Conservation (phyloP, 1,140 invertebrate genomes). For the Bombus turneri region DNA sequence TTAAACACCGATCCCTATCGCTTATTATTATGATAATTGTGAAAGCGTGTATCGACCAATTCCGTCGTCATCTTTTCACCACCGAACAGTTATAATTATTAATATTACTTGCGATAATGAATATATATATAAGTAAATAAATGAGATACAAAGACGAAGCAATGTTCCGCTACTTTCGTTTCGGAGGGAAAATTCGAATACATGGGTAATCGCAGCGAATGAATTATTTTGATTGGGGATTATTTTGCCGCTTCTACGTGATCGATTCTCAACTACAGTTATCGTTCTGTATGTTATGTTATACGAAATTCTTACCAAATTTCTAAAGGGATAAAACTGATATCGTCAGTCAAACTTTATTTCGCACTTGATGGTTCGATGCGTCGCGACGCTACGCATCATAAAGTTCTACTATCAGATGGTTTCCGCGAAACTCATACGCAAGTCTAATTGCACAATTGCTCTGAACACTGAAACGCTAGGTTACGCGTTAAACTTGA, state of each 20-base stretch:
- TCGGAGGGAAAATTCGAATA: neutral
- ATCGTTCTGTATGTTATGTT: neutral
- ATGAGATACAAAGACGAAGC: too few relatives aligned
- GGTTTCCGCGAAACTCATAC: conserved; percentile 61
- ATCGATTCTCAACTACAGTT: too few relatives aligned
- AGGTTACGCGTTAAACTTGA: conserved; percentile 27
- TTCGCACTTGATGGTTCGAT: conserved; percentile 56
- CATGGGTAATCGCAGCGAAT: neutral
- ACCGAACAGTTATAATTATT: too few relatives aligned
- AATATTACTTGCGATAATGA: too few relatives aligned
- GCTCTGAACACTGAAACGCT: neutral
- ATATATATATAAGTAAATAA: too few relatives aligned
- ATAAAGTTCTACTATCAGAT: conserved; percentile 71
- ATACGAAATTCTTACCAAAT: neutral
- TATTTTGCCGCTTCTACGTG: too few relatives aligned
- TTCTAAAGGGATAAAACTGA: neutral
- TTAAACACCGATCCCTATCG: neutral
- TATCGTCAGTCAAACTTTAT: conserved; percentile 21
- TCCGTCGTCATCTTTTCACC: too few relatives aligned
- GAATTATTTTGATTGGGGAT: too few relatives aligned
- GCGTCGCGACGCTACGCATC: conserved; percentile 74
- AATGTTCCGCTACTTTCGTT: neutral
- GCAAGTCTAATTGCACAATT: conserved; percentile 46
- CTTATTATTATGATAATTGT: too few relatives aligned
- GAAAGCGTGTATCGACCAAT: too few relatives aligned